phyloP scores from a whole-genome alignment of 2,113 vertebrate genomes.

The Trinectes maculatus region DNA sequence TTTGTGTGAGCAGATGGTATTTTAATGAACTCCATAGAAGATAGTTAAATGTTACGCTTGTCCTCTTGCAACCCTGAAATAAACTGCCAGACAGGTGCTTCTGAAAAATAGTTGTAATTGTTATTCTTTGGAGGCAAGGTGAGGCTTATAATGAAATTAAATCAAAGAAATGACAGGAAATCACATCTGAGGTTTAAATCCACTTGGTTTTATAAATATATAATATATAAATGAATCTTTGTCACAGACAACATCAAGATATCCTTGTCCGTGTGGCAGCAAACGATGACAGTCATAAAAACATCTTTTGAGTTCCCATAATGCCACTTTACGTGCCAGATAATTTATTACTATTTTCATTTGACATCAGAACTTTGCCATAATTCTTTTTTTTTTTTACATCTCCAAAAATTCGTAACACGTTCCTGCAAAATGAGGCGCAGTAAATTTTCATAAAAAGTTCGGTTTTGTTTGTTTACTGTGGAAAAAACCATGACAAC shows the following conservation, averaged over 20 bases:
- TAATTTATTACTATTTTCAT: background rate
- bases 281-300: background rate
- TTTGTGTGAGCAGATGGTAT: conserved; percentile 63
- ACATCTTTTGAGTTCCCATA: background rate
- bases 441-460: too few species aligned
- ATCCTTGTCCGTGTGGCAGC: background rate
- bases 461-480: too few species aligned
- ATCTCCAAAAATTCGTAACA: background rate
- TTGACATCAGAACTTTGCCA: background rate
- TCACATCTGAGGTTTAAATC: background rate
- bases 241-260: background rate
- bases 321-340: background rate
- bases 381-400: background rate
- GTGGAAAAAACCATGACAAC: too few species aligned
- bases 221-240: conserved; percentile 13
- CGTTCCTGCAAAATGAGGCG: background rate
- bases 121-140: conserved; percentile 23
- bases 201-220: background rate
- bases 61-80: conserved; percentile 47
- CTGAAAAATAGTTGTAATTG: conserved; percentile 21
- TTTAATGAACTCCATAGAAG: conserved; percentile 64
- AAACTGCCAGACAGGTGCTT: conserved; percentile 45
- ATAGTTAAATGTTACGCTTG: conserved; percentile 49
- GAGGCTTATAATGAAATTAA: conserved; percentile 1
- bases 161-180: background rate